Evolutionary conservation across 92 coral and sea anemone genomes (phyloP).

Genomic region (Parazoanthus swiftii): DNA sequence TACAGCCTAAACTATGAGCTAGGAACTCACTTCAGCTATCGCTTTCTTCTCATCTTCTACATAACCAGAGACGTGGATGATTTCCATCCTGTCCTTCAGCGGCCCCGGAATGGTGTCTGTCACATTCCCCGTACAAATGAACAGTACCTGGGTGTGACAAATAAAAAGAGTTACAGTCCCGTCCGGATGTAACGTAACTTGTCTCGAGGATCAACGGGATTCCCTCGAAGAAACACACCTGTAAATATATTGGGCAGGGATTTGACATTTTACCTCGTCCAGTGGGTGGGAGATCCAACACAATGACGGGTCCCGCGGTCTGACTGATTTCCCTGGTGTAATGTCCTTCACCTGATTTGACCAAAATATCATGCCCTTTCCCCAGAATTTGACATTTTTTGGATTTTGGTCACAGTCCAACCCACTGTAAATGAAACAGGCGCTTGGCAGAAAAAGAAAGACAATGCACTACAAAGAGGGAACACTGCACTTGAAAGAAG

Average conservation of each 20-base stretch:
- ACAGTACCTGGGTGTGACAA: slow-evolving; percentile 71
- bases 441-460: too few species aligned
- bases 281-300: too few species aligned
- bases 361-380: too few species aligned
- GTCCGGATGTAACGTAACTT: not conserved
- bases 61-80: slow-evolving; percentile 96
- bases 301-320: too few species aligned
- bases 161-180: not conserved
- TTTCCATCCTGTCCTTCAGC: slow-evolving; percentile 96
- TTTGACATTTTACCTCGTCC: too few species aligned
- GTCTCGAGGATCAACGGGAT: not conserved
- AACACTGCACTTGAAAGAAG: not conserved
- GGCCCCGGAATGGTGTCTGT: slow-evolving; percentile 98
- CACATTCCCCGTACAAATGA: slow-evolving; percentile 93
- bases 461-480: not conserved
- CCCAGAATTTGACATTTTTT: too few species aligned
- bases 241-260: too few species aligned
- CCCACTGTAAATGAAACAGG: too few species aligned
- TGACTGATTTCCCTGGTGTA: not conserved
- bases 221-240: not conserved
- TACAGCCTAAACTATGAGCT: not conserved
- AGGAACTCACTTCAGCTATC: slow-evolving; percentile 81
- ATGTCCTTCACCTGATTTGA: too few species aligned
- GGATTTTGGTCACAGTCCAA: too few species aligned
- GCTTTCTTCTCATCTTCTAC: slow-evolving; percentile 99